A percentile compares a stretch with the other conserved stretches of the same genome.
Evolutionary conservation across 2,113 vertebrate genomes (phyloP).

Genomic region (Heterotis niloticus): DNA sequence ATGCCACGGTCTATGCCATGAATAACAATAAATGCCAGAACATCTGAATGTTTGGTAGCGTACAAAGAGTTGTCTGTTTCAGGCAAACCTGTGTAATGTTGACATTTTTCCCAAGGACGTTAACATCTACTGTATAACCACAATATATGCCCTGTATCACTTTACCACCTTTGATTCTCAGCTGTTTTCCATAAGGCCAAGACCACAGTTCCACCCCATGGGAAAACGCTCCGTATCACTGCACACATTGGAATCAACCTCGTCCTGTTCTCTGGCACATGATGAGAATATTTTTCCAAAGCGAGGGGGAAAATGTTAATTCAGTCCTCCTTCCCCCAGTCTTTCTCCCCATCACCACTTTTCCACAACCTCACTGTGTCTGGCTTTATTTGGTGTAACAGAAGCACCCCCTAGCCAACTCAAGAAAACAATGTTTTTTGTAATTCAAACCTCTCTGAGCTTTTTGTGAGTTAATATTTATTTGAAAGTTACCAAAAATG

Average conservation of each 20-base stretch:
- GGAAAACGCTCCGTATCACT: not conserved
- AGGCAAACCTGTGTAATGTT: constrained; percentile 12
- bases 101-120: constrained; percentile 6
- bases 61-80: constrained; percentile 16
- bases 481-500: no score
- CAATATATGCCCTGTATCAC: not conserved
- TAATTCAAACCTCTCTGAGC: no score
- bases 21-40: constrained; percentile 23
- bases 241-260: not conserved
- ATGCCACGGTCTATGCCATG: constrained; percentile 19
- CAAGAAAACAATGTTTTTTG: no score
- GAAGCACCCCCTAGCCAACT: no score
- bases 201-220: not conserved
- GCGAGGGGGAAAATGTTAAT: not conserved
- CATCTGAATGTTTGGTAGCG: not conserved
- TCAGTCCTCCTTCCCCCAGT: not conserved
- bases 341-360: not conserved
- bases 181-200: constrained; percentile 15
- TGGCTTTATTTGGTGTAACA: no score
- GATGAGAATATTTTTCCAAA: not conserved
- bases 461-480: no score
- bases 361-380: no score
- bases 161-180: constrained; percentile 19
- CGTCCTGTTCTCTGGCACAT: not conserved
- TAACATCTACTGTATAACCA: constrained; percentile 7